Evolutionary conservation across 2,113 vertebrate species (phyloP).

Genomic region (Ammodytes dubius): DNA sequence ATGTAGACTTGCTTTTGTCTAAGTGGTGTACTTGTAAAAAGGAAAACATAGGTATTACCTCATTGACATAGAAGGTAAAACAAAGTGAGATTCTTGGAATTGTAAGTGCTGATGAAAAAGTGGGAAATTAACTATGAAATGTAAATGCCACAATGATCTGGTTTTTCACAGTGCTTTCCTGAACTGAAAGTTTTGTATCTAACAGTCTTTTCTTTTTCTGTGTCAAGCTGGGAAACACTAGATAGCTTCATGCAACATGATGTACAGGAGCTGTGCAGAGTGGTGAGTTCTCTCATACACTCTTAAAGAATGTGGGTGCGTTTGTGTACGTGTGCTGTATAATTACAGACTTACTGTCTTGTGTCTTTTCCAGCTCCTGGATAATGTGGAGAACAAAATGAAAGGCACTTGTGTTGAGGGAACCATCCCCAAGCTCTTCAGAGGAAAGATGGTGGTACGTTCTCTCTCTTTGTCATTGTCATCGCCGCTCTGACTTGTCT

Average conservation of each 20-base stretch:
- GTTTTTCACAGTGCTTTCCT: background rate
- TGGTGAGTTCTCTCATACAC: constrained; percentile 88
- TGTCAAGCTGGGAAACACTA: constrained; percentile 96
- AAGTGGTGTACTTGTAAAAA: background rate
- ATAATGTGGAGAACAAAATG: constrained; percentile 99
- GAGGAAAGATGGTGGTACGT: constrained; percentile 99
- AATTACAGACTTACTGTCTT: constrained; percentile 1
- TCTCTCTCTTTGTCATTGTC: background rate
- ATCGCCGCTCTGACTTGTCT: background rate
- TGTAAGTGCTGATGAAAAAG: background rate
- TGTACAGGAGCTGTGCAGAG: constrained; percentile 97
- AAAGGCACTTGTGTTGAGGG: constrained; percentile 99
- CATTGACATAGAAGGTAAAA: background rate
- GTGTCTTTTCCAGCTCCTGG: constrained; percentile 90
- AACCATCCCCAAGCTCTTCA: constrained; percentile 98
- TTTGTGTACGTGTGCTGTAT: background rate
- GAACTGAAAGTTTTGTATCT: background rate
- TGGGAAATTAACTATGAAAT: background rate
- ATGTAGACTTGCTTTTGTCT: background rate
- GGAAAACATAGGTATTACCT: too few species aligned
- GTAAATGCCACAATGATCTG: background rate
- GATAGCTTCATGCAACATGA: constrained; percentile 99
- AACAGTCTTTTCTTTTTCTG: constrained; percentile 22
- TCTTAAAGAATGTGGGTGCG: background rate
- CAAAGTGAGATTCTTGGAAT: background rate